A percentile compares a stretch with the other conserved stretches of the same genome.
Evolutionary conservation across 2,888 invertebrate genomes (phyloP).

Genomic region (Hydraecia micacea): DNA sequence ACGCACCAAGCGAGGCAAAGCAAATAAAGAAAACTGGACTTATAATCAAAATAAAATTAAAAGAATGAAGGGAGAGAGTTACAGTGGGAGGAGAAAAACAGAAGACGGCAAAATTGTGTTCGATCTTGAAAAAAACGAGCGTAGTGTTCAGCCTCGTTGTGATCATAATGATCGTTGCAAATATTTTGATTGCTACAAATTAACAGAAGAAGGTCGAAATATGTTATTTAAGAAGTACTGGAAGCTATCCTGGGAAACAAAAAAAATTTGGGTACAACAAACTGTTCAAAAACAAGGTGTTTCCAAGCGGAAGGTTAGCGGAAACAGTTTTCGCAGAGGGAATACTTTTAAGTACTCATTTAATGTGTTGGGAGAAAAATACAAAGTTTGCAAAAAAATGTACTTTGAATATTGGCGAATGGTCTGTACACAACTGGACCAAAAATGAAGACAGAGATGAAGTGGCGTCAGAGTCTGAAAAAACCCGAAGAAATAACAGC

Average conservation of each 20-base stretch:
- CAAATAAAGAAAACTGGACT: too few species aligned
- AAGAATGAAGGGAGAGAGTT: conserved; percentile 1
- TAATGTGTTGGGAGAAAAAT: too few species aligned
- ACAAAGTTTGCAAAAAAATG: too few species aligned
- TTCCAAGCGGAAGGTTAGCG: background rate
- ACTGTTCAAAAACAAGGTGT: background rate
- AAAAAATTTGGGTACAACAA: too few species aligned
- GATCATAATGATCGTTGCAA: background rate
- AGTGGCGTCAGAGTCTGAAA: too few species aligned
- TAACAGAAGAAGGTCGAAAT: background rate
- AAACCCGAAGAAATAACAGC: too few species aligned
- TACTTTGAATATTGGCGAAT: too few species aligned
- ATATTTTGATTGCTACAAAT: conserved; percentile 2
- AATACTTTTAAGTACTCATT: too few species aligned
- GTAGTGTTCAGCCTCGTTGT: background rate
- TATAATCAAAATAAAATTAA: background rate
- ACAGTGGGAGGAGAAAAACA: background rate
- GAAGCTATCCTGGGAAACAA: background rate
- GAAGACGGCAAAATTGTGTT: background rate
- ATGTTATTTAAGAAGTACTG: background rate
- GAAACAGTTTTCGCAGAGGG: background rate
- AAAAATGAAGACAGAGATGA: background rate
- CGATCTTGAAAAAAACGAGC: background rate
- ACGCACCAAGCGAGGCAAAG: too few species aligned
- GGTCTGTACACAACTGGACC: too few species aligned